Evolutionary conservation across 2,113 vertebrate species (phyloP).

Genomic region (Tor tambroides): DNA sequence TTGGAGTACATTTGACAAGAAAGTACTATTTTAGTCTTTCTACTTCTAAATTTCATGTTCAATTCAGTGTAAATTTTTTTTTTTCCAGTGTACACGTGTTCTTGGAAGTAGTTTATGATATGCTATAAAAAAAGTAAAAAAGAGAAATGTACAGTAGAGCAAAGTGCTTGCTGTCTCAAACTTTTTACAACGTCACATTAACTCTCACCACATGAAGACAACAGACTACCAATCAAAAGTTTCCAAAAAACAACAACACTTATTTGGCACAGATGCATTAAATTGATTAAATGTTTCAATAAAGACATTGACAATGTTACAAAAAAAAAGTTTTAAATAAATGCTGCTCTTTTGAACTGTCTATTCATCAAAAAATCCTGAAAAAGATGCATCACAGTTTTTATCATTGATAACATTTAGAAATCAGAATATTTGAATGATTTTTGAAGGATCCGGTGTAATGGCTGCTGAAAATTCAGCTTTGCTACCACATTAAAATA

Average conservation of each 20-base stretch:
- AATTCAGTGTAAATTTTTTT: not conserved
- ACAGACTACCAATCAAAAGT: not conserved
- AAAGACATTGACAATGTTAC: not conserved
- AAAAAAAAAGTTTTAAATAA: not conserved
- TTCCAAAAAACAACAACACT: too few relatives aligned
- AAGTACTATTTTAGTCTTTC: not conserved
- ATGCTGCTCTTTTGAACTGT: too few relatives aligned
- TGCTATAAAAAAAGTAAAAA: not conserved
- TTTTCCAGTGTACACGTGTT: not conserved
- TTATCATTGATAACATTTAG: too few relatives aligned
- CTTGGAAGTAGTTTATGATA: not conserved
- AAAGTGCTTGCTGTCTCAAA: not conserved
- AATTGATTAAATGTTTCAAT: not conserved
- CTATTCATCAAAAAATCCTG: too few relatives aligned
- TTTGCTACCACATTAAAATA: not conserved
- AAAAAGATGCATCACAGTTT: too few relatives aligned
- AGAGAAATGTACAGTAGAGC: not conserved
- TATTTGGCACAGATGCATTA: not conserved
- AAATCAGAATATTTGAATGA: not conserved
- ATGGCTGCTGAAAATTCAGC: not conserved
- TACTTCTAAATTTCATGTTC: not conserved
- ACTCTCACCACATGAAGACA: not conserved
- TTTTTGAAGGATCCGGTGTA: not conserved
- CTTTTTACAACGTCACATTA: not conserved
- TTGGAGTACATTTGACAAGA: not conserved